A percentile compares a stretch with the other conserved stretches of the same genome.
Conservation (phyloP, 2,113 vertebrate genomes). For the Heterotis niloticus region DNA sequence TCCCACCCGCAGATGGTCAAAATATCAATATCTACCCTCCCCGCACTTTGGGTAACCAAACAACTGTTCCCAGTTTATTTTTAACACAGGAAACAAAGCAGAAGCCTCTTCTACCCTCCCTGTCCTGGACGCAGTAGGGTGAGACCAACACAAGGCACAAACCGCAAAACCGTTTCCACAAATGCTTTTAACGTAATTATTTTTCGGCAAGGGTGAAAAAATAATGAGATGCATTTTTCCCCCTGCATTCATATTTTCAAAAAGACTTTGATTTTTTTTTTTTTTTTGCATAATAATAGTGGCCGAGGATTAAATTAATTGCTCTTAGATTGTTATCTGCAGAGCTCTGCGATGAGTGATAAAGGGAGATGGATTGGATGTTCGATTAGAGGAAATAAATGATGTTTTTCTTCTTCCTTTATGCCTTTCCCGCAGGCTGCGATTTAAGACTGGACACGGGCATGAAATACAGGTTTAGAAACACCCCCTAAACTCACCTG, state of each 20-base stretch:
- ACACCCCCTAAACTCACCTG: no score
- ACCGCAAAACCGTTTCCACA: neutral
- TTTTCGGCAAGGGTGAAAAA: neutral
- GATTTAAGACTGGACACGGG: neutral
- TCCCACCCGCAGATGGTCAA: neutral
- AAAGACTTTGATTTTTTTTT: slow-evolving; percentile 8
- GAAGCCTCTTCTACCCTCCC: neutral
- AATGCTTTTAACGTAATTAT: slow-evolving; percentile 9
- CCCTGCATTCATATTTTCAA: neutral
- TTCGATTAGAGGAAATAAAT: slow-evolving; percentile 9
- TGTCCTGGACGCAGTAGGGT: neutral
- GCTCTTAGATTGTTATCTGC: neutral
- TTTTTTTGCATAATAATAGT: slow-evolving; percentile 10
- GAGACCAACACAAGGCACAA: neutral
- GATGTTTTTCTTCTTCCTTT: neutral
- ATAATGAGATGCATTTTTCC: neutral
- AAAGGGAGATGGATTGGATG: slow-evolving; percentile 16
- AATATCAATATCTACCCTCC: slow-evolving; percentile 21
- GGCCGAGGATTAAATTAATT: slow-evolving; percentile 14
- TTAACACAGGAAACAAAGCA: neutral
- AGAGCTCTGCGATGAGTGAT: neutral
- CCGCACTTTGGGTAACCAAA: neutral
- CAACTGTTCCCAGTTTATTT: neutral
- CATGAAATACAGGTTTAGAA: no score
- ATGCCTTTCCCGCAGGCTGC: neutral